Evolutionary conservation across 2,113 vertebrate species (phyloP), one percentile per base, ranked within the genome.

Genomic region (Elachura formosa): DNA sequence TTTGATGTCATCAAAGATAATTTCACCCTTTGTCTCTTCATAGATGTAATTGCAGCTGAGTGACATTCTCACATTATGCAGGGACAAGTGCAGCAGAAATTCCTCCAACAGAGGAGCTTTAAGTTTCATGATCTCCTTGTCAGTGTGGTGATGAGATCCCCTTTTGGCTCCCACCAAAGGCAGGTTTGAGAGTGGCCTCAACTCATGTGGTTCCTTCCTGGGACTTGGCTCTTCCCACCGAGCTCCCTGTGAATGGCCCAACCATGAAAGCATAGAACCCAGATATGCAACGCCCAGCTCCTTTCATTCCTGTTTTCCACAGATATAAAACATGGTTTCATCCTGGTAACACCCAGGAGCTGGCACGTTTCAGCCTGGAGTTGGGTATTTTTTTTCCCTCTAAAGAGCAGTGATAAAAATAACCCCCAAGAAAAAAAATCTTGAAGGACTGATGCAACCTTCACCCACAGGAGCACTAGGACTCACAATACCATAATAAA

Each of bases 381-480:
- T 54, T 49, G 68, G n/a, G 8, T 82, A 28, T 40, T 56, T 56
- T 63, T 84, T 54, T 78, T 66, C 72, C 20, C 33, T 69, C 36
- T 66, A 49, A 93, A 83, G 46, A 93, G n/a, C 31, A 63, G 51
- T 26, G 93, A 96, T 86, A 94, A 97, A 96, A 96, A 96, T 93
- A 95, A 80, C 43, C 20, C 24, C n/a, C 0, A 0, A 33, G 40
- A 59, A 67, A 79, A 87, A 76, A 77, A 69, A 89, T 43, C 62
- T 26, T 45, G 67, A 85, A 85, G 58, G 54, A 83, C 90, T 95
- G 92, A 96, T 7, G 2, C 85, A 95, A 80, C 85, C 75, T 41
- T 87, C 74, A 43, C 61, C 77, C 77, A 40, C 77, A 72, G 81
- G 51, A 87, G 71, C 93, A 41, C 41, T 12, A 23, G 63, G 56